These are phyloP conservation scores for Nematostella vectensis DNA, from an alignment of 92 coral and sea anemone species.

Conservation along the genomic window DNA sequence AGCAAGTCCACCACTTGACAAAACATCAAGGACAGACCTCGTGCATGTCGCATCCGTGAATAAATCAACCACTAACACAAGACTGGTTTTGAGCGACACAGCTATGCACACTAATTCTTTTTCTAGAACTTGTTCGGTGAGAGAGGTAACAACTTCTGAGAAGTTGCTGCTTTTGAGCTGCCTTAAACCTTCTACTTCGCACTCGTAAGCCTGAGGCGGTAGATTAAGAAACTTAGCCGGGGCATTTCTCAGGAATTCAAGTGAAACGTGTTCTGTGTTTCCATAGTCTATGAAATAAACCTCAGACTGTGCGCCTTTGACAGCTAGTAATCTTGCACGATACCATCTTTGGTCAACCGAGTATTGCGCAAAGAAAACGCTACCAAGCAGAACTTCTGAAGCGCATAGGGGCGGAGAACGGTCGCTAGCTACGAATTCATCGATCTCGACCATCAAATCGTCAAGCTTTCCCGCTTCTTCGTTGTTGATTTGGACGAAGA, in stretches of 20 bases:
- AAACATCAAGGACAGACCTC: constrained; percentile 30
- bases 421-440: constrained; percentile 37
- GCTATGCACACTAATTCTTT: constrained; percentile 69
- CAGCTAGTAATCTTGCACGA: constrained; percentile 74
- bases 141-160: constrained; percentile 29
- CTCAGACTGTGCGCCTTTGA: constrained; percentile 49
- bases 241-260: constrained; percentile 40
- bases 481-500: constrained; percentile 81
- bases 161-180: constrained; percentile 38
- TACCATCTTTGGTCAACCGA: constrained; percentile 79
- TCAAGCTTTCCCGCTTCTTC: constrained; percentile 73
- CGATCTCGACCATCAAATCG: constrained; percentile 78
- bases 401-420: constrained; percentile 24
- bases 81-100: constrained; percentile 52
- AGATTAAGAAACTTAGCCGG: constrained; percentile 60
- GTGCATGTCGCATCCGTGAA: constrained; percentile 58
- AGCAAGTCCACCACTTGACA: constrained; percentile 34
- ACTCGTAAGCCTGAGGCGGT: constrained; percentile 75
- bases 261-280: constrained; percentile 64
- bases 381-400: constrained; percentile 48
- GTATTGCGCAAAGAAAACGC: constrained; percentile 69
- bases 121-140: constrained; percentile 59
- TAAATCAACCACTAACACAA: constrained; percentile 47
- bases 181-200: constrained; percentile 60
- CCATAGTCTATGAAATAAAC: constrained; percentile 92